phyloP scores from a whole-genome alignment of 1,140 invertebrate genomes.

The Anastatus disparis region DNA sequence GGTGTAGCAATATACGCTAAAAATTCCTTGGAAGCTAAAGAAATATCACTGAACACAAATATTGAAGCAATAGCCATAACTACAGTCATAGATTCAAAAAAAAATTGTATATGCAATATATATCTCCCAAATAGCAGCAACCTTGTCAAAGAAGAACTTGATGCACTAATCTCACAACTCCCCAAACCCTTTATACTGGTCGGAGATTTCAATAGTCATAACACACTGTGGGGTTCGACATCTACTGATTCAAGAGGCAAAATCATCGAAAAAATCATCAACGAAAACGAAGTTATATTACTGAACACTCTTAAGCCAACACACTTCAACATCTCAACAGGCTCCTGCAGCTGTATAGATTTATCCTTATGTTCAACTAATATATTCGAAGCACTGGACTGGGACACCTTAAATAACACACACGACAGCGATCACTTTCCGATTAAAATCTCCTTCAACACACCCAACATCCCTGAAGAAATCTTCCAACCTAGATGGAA shows the following conservation, averaged over 20 bases:
- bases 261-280: slow-evolving; percentile 32
- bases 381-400: neutral
- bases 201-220: slow-evolving; percentile 56
- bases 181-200: slow-evolving; percentile 52
- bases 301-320: slow-evolving; percentile 48
- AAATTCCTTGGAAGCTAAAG: slow-evolving; percentile 37
- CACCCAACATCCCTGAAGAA: neutral
- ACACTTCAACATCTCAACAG: slow-evolving; percentile 48
- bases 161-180: slow-evolving; percentile 49
- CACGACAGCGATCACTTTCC: slow-evolving; percentile 4
- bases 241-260: slow-evolving; percentile 40
- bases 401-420: neutral
- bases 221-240: slow-evolving; percentile 50
- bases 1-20: slow-evolving; percentile 48
- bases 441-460: slow-evolving; percentile 26
- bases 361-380: neutral
- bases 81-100: slow-evolving; percentile 36
- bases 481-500: neutral
- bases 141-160: slow-evolving; percentile 38
- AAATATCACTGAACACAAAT: slow-evolving; percentile 42
- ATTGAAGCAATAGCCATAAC: slow-evolving; percentile 46
- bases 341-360: slow-evolving; percentile 48
- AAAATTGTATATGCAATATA: slow-evolving; percentile 49
- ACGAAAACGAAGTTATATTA: slow-evolving; percentile 28
- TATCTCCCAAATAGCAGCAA: slow-evolving; percentile 49